Percentiles rank a stretch among this genome's conserved stretches.
These are phyloP conservation scores for Ceyx cyanopectus DNA, from an alignment of 2,113 vertebrate genomes.

Conservation along the genomic window DNA sequence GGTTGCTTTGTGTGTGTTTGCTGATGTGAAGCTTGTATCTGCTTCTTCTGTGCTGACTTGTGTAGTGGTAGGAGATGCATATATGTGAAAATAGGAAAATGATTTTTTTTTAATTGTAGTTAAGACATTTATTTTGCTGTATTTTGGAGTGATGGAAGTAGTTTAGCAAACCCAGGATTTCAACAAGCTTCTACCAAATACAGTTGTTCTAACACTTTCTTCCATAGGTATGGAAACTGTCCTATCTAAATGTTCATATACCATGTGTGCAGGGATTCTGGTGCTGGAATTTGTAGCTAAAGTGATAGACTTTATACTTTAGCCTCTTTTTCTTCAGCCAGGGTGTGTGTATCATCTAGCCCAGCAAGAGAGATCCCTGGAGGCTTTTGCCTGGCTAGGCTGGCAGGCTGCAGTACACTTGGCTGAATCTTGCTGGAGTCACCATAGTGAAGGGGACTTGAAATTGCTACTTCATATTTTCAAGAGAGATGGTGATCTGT, in stretches of 20 bases:
- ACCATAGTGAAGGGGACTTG: not conserved
- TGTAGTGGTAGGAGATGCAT: not conserved
- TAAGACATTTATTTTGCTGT: not conserved
- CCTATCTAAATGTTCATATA: not conserved
- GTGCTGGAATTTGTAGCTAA: not conserved
- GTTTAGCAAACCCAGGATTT: not conserved
- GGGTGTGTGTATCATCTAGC: accelerated
- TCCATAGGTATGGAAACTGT: not conserved
- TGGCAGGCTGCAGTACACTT: not conserved
- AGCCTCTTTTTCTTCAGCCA: not conserved
- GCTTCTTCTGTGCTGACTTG: not conserved
- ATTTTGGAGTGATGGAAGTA: not conserved
- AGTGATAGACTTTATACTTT: not conserved
- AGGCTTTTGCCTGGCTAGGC: not conserved
- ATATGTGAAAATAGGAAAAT: not conserved
- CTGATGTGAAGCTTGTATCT: not conserved
- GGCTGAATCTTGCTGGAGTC: not conserved
- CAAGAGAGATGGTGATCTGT: not conserved
- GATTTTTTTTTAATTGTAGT: not conserved
- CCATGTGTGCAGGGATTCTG: not conserved
- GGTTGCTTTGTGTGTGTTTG: not conserved
- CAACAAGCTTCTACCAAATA: not conserved
- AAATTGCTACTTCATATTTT: not conserved
- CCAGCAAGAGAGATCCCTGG: not conserved
- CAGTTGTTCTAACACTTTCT: not conserved